Evolutionary conservation across 2,797 vertebrate species (phyloP), one percentile per base, ranked within the genome.

Genomic region (Okamejei kenojei): DNA sequence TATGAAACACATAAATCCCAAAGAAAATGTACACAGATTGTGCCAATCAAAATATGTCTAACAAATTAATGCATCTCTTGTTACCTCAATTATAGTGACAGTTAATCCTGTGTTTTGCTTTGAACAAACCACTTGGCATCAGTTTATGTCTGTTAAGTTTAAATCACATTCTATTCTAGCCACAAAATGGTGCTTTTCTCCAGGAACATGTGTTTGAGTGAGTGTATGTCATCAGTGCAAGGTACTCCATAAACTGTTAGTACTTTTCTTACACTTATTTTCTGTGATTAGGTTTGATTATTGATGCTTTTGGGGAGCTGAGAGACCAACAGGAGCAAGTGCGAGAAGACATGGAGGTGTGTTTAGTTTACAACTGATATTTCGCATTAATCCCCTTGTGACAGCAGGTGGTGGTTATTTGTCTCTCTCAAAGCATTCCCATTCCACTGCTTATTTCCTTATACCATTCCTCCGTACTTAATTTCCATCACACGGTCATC

Each of bases 291-390:
- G 99, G 99, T 97, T 97, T 99, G 95, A 99, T 99, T 94, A 99
- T 99, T 93, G 99, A 99, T 95, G 99, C 99, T 91, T 99, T 99
- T 94, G 99, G 99, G 94, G 99, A 99, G 95, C 95, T 99, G 94
- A 97, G 99, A 97, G 99, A 99, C 95, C 99, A 99, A 95, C 99
- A 99, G 95, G 99, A 99, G 93, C 99, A 99, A 97, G 99, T 99
- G 86, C 97, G 98, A 95, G 99, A 99, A 95, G 99, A 99, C 94
- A 99, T 99, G 99, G 99, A 99, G 98, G 99, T 99, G 97, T 94
- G 82, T 86, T 54, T 54, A 17, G 29, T 86, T 32, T 88, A 65
- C 19, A 68, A 63, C 13, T 63, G 10, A 17, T 86, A 63, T 63
- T 2, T 65, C 21, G 8, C 15, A 9, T 65, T 63, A 6, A 1